Base-by-base conservation (phyloP, 2,113 vertebrate genomes). In the Meles meles region DNA sequence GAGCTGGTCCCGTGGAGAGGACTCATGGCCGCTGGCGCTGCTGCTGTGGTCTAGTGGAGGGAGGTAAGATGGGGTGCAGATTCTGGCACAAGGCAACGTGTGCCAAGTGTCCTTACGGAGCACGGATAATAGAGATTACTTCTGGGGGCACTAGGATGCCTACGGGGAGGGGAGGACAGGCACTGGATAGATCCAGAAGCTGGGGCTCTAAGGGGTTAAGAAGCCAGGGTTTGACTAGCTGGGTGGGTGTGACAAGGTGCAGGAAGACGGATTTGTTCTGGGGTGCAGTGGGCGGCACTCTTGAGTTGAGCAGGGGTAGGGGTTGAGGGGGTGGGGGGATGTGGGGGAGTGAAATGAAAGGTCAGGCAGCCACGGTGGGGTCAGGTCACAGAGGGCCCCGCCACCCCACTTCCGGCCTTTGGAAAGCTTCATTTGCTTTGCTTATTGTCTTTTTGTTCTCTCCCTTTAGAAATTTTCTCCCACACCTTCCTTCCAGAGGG, bases 401-500 rank as follows among this genome's bases (percentile, higher is more conserved):
- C 67, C 21, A 20, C 91, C 93, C 72, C 39, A 14, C 95, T 77
- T 89, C 94, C 6, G 7, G 93, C 94, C 63, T 90, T 49, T 44
- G 4, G 6, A 42, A 47, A 72, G n/a, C 34, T 27, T 90, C 69
- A 88, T 94, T 82, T 77, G 47, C 47, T 94, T 89, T 74, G 27
- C 91, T 71, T 76, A n/a, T 94, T 92, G 85, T 83, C 81, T 90
- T 90, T 97, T 92, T 96, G 93, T 93, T 95, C 85, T 61, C 88
- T 86, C n/a, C 74, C 61, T 69, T 94, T 69, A 79, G 94, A 96
- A 71, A 52, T 79, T 88, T 44, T 93, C 96, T 95, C 97, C 97
- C 95, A 97, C 96, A 94, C 93, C 94, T 97, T 97, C 96, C 96
- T 97, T 94, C 96, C 96, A 95, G 80, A 86, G 86, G 29, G 69